Conservation (phyloP, 2,113 vertebrate species). For the Geococcyx californianus region DNA sequence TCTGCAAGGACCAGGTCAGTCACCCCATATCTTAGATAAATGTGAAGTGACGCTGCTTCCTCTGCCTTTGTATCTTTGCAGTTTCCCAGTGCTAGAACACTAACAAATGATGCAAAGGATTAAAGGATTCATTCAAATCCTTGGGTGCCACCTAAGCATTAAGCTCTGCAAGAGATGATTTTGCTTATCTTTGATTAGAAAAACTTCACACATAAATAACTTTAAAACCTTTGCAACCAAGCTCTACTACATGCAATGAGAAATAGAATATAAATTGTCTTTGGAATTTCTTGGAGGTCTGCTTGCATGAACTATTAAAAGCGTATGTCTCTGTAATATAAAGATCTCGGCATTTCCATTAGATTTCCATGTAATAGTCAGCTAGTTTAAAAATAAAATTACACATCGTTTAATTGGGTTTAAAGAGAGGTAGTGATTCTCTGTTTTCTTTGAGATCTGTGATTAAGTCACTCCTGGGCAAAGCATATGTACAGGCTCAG, state of each 20-base stretch:
- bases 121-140: background rate
- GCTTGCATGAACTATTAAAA: background rate
- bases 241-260: background rate
- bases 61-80: background rate
- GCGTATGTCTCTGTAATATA: background rate
- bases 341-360: background rate
- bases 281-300: background rate
- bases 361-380: background rate
- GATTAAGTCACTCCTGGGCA: background rate
- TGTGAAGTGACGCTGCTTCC: background rate
- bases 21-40: background rate
- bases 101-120: background rate
- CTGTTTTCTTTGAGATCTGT: background rate
- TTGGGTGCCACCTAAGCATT: background rate
- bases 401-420: background rate
- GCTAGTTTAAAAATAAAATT: background rate
- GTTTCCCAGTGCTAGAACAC: fast-evolving
- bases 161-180: background rate
- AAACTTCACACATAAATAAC: background rate
- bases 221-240: background rate
- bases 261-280: background rate
- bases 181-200: background rate
- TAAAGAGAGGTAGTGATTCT: background rate
- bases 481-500: background rate
- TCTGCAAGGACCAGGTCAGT: background rate